Conservation (phyloP, 2,113 vertebrate genomes). For the Anolis sagrei region DNA sequence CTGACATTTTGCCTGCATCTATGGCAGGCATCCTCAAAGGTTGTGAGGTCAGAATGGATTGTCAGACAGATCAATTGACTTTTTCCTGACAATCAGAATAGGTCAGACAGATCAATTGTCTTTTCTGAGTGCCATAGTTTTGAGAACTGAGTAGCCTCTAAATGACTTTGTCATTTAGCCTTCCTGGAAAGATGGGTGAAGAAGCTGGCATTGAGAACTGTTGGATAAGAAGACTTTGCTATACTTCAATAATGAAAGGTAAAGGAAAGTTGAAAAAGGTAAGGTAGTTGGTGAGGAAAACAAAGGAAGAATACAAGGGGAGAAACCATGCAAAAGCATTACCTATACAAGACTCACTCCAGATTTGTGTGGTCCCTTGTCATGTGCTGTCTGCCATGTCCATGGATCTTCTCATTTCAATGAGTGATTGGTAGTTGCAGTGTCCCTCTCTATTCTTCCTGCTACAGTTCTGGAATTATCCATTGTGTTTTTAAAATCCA, state of each 20-base stretch:
- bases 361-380: not conserved
- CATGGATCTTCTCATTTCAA: not conserved
- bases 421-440: not conserved
- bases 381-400: not conserved
- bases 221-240: not conserved
- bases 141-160: conserved; percentile 42
- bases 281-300: not conserved
- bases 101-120: not conserved
- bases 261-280: not conserved
- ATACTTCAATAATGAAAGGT: not conserved
- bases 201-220: not conserved
- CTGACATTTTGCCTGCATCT: too few relatives aligned
- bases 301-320: not conserved
- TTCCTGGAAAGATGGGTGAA: not conserved
- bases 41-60: too few relatives aligned
- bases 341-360: too few relatives aligned
- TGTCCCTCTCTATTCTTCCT: not conserved
- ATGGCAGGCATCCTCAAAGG: too few relatives aligned
- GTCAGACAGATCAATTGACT: not conserved
- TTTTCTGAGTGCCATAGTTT: conserved; percentile 28
- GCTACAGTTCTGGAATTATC: too few relatives aligned
- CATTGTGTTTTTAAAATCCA: too few relatives aligned
- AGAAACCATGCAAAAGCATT: not conserved
- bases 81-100: not conserved
- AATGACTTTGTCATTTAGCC: not conserved